Evolutionary conservation across 2,888 invertebrate genomes (phyloP).

Genomic region (Lissocephala sabroskyi): DNA sequence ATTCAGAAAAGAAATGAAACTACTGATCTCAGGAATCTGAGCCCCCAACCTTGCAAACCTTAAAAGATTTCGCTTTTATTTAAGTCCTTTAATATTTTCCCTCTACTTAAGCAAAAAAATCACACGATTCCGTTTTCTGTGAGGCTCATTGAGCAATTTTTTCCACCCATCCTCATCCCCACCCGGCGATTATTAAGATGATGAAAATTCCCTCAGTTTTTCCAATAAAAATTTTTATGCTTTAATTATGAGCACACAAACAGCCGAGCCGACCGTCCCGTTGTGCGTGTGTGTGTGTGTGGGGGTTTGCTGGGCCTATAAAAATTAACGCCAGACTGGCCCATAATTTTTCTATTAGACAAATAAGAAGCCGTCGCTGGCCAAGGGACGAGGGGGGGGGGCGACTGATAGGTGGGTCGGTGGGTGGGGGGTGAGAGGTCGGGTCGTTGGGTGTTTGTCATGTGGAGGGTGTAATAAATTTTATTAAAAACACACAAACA

Average conservation of each 20-base stretch:
- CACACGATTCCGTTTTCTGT: too few species aligned
- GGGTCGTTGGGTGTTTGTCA: conserved; percentile 35
- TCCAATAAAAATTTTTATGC: conserved; percentile 53
- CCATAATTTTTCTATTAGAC: conserved; percentile 59
- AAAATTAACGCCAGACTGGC: conserved; percentile 11
- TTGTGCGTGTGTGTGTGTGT: too few species aligned
- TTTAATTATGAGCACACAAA: conserved; percentile 47
- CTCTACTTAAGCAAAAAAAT: too few species aligned
- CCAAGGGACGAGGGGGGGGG: background rate
- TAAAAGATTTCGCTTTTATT: too few species aligned
- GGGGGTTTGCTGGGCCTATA: too few species aligned
- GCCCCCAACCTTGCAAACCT: too few species aligned
- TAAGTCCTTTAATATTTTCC: too few species aligned
- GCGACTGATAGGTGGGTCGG: background rate
- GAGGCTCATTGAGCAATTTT: too few species aligned
- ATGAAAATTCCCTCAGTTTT: background rate
- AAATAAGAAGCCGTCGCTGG: conserved; percentile 37
- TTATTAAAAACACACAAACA: conserved; percentile 49
- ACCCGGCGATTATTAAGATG: too few species aligned
- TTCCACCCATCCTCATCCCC: too few species aligned
- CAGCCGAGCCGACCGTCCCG: conserved; percentile 8
- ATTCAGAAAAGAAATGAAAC: too few species aligned
- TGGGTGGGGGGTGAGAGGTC: background rate
- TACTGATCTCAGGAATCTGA: too few species aligned
- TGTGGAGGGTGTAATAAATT: conserved; percentile 56